Evolutionary conservation across 2,888 invertebrate genomes (phyloP), one percentile per base, ranked within the genome.

Genomic region (Pycnomerus fuliginosus): DNA sequence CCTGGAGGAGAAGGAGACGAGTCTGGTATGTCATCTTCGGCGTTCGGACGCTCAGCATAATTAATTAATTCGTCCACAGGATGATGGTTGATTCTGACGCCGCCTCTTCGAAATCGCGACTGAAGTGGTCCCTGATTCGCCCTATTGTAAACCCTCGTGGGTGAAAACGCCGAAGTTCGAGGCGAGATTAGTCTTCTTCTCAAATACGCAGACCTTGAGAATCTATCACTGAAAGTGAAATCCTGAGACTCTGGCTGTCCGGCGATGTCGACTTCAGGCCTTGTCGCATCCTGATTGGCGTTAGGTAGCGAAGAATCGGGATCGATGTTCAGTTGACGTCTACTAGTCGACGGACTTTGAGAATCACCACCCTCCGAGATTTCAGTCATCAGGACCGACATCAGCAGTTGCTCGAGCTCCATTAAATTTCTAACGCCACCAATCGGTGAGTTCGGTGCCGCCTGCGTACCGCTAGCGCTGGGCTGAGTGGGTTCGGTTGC

Each of bases 11-110:
- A 3, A 10, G 4, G 4, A 3, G 25, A 10, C 8, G 5, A 8
- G 5, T 25, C 25, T 12, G 25, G 11, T 4, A 12, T 25, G 25
- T 66, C 64, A 29, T 66, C 67, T 45, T 68, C 67, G 3, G 64
- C 59, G 33, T 62, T 62, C 10, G 62, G 64, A 10, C 69, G 55
- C 49, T 70, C 70, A 0, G 71, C 64, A 52, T 64, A 72, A 53
- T 71, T 71, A 20, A 70, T 68, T 0, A 71, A 58, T 51, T 71
- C 69, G 40, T 71, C 70, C 3, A 61, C 52, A 4, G 61, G 61
- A 36, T 63, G 62, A 29, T 55, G 53, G 24, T 16, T 36, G 25
- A 10, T 10, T 10, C 25, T 25, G 25, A 3, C 8, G 4, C 10
- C 4, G 7, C 4, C 11, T 3, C 25, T 8, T 30, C 61, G 51